Evolutionary conservation across 2,113 vertebrate genomes (phyloP).

Genomic region (Embiotoca jacksoni): DNA sequence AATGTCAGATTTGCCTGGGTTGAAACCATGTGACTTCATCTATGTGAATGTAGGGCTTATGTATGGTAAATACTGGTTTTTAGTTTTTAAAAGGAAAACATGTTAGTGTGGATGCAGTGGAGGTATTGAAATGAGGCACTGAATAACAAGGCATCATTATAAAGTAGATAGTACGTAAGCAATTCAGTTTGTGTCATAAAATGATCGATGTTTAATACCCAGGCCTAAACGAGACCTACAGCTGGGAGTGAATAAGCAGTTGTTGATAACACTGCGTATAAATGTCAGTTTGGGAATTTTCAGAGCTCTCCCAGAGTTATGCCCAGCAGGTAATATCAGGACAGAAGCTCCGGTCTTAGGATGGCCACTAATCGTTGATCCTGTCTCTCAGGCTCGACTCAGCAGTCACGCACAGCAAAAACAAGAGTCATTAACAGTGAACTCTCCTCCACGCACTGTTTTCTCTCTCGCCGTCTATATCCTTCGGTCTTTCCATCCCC

Average conservation of each 20-base stretch:
- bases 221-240: background rate
- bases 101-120: too few relatives aligned
- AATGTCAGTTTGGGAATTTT: slow-evolving; percentile 29
- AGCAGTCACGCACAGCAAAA: slow-evolving; percentile 41
- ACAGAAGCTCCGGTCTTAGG: slow-evolving; percentile 34
- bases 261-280: background rate
- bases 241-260: background rate
- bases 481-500: background rate
- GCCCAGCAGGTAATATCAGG: slow-evolving; percentile 36
- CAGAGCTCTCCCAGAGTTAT: slow-evolving; percentile 6
- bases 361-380: slow-evolving; percentile 34
- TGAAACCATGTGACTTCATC: too few relatives aligned
- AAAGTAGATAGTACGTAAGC: too few relatives aligned
- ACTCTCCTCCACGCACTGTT: background rate
- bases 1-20: too few relatives aligned
- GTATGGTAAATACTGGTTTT: too few relatives aligned
- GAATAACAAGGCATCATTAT: too few relatives aligned
- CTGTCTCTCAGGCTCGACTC: slow-evolving; percentile 25
- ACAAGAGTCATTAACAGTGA: slow-evolving; percentile 26
- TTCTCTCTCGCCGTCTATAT: background rate
- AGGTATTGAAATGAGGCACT: too few relatives aligned
- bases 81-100: too few relatives aligned
- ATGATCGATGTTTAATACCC: too few relatives aligned
- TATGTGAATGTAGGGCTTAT: too few relatives aligned
- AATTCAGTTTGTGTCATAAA: too few relatives aligned